Evolutionary conservation across 2,888 invertebrate genomes (phyloP).

Genomic region (Coelopa pilipes): DNA sequence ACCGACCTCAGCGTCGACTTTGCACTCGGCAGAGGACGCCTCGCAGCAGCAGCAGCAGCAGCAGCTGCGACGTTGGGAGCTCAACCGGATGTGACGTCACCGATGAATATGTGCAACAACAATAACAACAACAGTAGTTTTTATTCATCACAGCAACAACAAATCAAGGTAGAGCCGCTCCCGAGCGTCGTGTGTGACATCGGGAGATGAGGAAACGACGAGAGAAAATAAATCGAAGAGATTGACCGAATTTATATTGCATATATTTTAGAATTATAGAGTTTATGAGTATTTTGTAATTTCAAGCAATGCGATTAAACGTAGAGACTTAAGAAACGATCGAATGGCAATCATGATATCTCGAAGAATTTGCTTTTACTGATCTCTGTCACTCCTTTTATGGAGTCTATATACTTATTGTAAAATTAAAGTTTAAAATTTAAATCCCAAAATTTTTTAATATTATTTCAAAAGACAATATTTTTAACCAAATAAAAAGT

Average conservation of each 20-base stretch:
- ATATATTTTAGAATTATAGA: constrained; percentile 7
- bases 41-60: constrained; percentile 16
- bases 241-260: constrained; percentile 21
- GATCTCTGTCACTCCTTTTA: not conserved
- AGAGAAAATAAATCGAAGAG: not conserved
- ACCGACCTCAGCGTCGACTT: constrained; percentile 4
- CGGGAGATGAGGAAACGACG: constrained; percentile 39
- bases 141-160: constrained; percentile 40
- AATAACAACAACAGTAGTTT: constrained; percentile 34
- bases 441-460: no score
- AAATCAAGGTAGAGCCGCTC: constrained; percentile 54
- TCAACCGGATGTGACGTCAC: constrained; percentile 22
- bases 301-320: not conserved
- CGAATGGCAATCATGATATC: constrained; percentile 12
- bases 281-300: constrained; percentile 12
- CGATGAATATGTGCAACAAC: constrained; percentile 30
- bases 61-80: not conserved
- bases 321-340: constrained; percentile 7
- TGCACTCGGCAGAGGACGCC: constrained; percentile 25
- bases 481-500: no score
- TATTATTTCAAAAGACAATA: no score
- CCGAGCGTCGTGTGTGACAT: constrained; percentile 48
- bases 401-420: no score
- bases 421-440: no score
- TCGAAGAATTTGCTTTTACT: not conserved